Percentiles rank a stretch among this genome's conserved stretches.
phyloP scores from a whole-genome alignment of 2,888 invertebrate species.

The Nephrotoma appendiculata region DNA sequence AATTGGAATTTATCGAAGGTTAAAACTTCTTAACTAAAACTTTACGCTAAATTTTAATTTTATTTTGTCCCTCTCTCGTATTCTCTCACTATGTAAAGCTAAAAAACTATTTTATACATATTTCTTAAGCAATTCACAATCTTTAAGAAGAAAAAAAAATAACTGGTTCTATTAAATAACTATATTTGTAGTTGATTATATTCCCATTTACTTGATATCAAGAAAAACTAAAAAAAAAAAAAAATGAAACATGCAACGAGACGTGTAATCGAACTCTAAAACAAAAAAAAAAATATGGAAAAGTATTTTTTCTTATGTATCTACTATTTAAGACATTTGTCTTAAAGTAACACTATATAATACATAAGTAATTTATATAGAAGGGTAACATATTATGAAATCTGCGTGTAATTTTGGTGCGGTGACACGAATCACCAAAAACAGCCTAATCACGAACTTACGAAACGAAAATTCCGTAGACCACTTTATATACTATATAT shows the following conservation, averaged over 20 bases:
- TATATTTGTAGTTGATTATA: not conserved
- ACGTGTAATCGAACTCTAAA: not conserved
- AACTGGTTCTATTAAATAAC: not conserved
- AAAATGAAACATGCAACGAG: not conserved
- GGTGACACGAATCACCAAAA: not conserved
- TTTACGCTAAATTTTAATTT: not conserved
- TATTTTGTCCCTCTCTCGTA: not conserved
- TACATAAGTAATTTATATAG: not conserved
- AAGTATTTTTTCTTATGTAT: not conserved
- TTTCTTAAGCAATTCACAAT: not conserved
- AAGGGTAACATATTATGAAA: not conserved
- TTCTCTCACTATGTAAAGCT: not conserved
- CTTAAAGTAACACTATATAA: not conserved
- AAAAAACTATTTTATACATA: not conserved
- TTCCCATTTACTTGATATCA: not conserved
- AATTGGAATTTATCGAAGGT: not conserved
- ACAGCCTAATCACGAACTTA: not conserved
- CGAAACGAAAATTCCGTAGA: not conserved
- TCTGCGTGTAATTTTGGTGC: not conserved
- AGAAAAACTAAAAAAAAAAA: not conserved
- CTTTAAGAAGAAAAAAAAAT: not conserved
- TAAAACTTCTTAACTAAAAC: not conserved
- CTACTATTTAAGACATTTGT: not conserved
- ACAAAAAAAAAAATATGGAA: not conserved
- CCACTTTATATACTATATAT: not conserved